Conservation (phyloP, 2,113 vertebrate species). For the Microcebus murinus region DNA sequence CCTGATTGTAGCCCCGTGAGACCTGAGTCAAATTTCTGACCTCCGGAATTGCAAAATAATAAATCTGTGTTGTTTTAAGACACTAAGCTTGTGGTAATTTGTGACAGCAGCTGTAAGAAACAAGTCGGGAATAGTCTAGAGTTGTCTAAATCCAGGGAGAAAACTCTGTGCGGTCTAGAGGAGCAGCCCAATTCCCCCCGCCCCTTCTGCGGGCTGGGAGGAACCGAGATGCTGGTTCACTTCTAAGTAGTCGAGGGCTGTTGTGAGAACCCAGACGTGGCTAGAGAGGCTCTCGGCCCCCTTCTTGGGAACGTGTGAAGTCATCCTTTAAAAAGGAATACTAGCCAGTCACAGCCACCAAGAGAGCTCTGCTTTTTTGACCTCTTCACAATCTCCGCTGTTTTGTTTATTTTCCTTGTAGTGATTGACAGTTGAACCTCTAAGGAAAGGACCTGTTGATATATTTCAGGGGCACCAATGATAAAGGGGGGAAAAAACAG, state of each 20-base stretch:
- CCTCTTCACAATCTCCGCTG: neutral
- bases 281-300: neutral
- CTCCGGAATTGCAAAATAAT: neutral
- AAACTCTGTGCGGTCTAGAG: neutral
- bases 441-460: slow-evolving; percentile 12
- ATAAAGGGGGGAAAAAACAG: neutral
- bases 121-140: neutral
- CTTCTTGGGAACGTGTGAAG: neutral
- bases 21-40: neutral
- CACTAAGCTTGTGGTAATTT: neutral
- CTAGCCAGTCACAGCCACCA: neutral
- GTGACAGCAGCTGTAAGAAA: neutral
- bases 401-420: neutral
- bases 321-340: neutral
- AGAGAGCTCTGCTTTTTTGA: neutral
- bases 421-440: neutral
- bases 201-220: no score
- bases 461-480: neutral
- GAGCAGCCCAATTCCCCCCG: neutral
- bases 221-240: neutral
- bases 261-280: neutral
- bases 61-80: neutral
- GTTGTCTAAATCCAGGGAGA: neutral
- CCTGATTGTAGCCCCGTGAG: neutral
- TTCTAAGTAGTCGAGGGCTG: neutral